phyloP scores from a whole-genome alignment of 2,113 vertebrate species.

The Podarcis raffonei region DNA sequence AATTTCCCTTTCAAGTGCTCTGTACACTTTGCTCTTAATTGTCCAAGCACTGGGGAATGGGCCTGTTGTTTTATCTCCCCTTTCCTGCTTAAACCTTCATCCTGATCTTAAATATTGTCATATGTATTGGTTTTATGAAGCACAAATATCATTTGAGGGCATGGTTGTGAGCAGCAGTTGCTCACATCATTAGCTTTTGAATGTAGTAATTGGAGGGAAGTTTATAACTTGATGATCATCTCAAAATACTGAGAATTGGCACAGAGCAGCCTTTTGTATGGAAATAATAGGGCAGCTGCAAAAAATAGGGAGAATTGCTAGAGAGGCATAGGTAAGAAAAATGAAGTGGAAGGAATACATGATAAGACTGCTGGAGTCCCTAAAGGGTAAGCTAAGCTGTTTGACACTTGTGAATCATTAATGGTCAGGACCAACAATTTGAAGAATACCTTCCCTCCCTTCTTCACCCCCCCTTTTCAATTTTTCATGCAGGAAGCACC shows the following conservation, averaged over 20 bases:
- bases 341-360: background rate
- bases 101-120: background rate
- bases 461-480: background rate
- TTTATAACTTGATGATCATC: background rate
- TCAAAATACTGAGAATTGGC: background rate
- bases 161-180: background rate
- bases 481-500: conserved; percentile 86
- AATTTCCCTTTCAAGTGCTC: background rate
- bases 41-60: background rate
- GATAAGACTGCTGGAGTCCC: background rate
- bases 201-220: no score
- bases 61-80: background rate
- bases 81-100: background rate
- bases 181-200: background rate
- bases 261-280: background rate
- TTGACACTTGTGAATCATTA: background rate
- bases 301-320: background rate
- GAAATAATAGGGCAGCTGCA: background rate
- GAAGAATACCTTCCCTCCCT: background rate
- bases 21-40: background rate
- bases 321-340: background rate
- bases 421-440: background rate
- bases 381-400: background rate
- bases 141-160: background rate
- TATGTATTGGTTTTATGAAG: background rate